Percentiles rank a stretch among this genome's conserved stretches.
These are phyloP conservation scores for Chloroceryle aenea DNA, from an alignment of 2,113 vertebrate genomes.

Conservation along the genomic window DNA sequence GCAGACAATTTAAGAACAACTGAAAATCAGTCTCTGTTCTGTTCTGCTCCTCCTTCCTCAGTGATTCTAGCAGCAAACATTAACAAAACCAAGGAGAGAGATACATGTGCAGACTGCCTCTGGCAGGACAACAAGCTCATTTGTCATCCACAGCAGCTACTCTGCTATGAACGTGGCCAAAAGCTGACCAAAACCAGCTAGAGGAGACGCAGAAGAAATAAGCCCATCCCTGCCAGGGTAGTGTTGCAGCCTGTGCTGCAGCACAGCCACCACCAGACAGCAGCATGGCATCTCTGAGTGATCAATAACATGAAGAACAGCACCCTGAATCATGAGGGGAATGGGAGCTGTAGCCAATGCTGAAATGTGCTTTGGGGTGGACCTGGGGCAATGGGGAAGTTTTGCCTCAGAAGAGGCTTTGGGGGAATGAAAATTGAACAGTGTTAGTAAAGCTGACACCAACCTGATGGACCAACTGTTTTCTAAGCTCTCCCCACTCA, in stretches of 20 bases:
- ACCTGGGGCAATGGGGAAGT: not conserved
- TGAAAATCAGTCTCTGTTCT: not conserved
- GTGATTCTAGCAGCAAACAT: not conserved
- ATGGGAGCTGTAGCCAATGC: not conserved
- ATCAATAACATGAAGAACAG: not conserved
- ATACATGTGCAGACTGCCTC: not conserved
- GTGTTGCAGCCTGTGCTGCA: not conserved
- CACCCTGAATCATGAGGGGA: accelerated
- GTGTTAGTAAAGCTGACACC: not conserved
- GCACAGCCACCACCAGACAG: not conserved
- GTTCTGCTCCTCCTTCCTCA: not conserved
- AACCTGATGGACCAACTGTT: constrained; percentile 89
- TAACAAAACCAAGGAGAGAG: not conserved
- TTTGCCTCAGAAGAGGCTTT: not conserved
- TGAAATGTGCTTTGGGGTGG: accelerated
- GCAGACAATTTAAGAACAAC: not conserved
- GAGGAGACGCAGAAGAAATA: not conserved
- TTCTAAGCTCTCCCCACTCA: not conserved
- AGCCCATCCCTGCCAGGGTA: not conserved
- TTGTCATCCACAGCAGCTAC: not conserved
- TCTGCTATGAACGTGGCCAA: not conserved
- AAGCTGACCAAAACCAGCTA: not conserved
- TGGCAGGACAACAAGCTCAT: not conserved
- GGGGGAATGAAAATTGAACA: not conserved
- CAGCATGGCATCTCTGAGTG: not conserved